Percentiles rank a stretch among this genome's conserved stretches.
Conservation (phyloP, 2,888 invertebrate species). For the Unio pictorum region DNA sequence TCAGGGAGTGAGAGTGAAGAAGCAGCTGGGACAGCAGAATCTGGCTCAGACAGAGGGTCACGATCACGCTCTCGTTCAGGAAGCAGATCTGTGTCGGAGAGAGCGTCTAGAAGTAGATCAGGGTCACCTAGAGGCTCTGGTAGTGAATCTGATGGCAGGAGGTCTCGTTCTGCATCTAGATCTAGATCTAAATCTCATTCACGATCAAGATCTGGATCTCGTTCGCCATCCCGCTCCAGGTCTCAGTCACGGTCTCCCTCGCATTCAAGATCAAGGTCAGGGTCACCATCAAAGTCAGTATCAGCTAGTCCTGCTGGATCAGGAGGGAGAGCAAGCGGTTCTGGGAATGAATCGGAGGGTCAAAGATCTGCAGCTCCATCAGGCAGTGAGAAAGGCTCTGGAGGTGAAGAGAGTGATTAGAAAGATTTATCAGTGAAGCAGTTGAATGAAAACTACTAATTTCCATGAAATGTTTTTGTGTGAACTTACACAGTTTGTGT, state of each 20-base stretch:
- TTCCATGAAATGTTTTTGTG: too few relatives aligned
- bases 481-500: too few relatives aligned
- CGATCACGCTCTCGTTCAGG: constrained; percentile 49
- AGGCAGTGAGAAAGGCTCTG: too few relatives aligned
- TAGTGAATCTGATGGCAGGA: constrained; percentile 26
- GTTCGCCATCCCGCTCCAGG: constrained; percentile 5
- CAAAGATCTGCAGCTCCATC: constrained; percentile 26
- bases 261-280: constrained; percentile 29
- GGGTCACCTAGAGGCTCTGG: constrained; percentile 62
- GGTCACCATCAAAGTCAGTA: constrained; percentile 22
- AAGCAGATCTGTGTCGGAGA: constrained; percentile 46
- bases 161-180: constrained; percentile 47
- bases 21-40: too few relatives aligned
- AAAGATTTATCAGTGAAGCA: too few relatives aligned
- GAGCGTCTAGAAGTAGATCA: constrained; percentile 55
- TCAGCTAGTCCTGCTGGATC: constrained; percentile 15
- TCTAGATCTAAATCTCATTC: constrained; percentile 25
- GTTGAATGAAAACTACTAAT: too few relatives aligned
- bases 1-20: constrained; percentile 62
- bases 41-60: constrained; percentile 34
- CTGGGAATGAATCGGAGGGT: constrained; percentile 26
- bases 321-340: constrained; percentile 13
- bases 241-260: constrained; percentile 26
- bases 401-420: too few relatives aligned
- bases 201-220: constrained; percentile 25